Conservation (phyloP, 2,888 invertebrate genomes). For the Heliconius hortense region DNA sequence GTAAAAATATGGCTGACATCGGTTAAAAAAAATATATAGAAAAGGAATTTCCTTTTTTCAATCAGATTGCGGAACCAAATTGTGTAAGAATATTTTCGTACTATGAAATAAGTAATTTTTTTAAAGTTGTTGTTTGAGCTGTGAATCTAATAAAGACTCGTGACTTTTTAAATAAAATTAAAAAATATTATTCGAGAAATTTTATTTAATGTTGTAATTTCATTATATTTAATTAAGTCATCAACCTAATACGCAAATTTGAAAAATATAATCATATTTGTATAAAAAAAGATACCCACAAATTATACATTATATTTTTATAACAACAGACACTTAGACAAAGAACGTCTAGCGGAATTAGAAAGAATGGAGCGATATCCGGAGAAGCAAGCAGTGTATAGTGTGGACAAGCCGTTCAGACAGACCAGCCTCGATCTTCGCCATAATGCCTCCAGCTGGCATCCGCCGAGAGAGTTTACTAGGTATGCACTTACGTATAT, state of each 20-base stretch:
- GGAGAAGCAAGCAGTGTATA: slow-evolving; percentile 78
- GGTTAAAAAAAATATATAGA: no score
- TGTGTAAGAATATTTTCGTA: no score
- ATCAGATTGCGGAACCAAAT: no score
- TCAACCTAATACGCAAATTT: neutral
- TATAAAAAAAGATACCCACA: neutral
- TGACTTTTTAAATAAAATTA: no score
- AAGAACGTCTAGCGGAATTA: slow-evolving; percentile 72
- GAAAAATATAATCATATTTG: neutral
- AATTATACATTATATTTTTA: neutral
- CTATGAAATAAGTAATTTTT: no score
- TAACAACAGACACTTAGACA: slow-evolving; percentile 69
- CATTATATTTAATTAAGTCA: neutral
- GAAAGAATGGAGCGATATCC: slow-evolving; percentile 77
- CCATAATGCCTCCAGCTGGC: slow-evolving; percentile 71
- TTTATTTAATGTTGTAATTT: neutral
- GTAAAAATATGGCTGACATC: no score
- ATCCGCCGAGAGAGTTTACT: slow-evolving; percentile 75
- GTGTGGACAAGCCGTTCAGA: slow-evolving; percentile 77
- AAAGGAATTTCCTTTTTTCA: no score
- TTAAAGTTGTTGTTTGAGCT: no score
- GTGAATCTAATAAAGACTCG: no score
- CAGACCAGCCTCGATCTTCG: slow-evolving; percentile 77
- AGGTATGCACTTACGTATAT: slow-evolving; percentile 56
- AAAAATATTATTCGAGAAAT: no score